A percentile compares a stretch with the other conserved stretches of the same genome.
Evolutionary conservation across 2,888 invertebrate genomes (phyloP).

Genomic region (Odontocolon sp.): DNA sequence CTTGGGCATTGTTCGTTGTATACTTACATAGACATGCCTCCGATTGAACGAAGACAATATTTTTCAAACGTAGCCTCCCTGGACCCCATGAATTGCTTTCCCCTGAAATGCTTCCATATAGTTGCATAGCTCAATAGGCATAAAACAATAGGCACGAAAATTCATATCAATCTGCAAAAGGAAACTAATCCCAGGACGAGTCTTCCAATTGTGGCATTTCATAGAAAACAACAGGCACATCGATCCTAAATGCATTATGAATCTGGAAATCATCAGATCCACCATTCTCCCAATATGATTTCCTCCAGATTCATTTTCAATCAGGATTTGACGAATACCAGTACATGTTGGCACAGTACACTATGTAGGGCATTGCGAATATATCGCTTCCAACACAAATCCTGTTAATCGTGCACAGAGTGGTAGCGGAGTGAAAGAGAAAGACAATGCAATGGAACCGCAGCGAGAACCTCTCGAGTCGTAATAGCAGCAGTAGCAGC

Average conservation of each 20-base stretch:
- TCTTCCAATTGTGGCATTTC: too few relatives aligned
- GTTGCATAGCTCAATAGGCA: conserved; percentile 38
- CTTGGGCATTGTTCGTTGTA: background rate
- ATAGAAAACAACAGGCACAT: too few relatives aligned
- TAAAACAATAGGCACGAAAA: too few relatives aligned
- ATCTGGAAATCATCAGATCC: too few relatives aligned
- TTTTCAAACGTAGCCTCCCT: conserved; percentile 53
- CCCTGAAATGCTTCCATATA: conserved; percentile 13
- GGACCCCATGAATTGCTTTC: conserved; percentile 47
- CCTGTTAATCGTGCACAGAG: conserved; percentile 26
- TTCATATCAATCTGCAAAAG: too few relatives aligned
- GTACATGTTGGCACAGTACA: too few relatives aligned
- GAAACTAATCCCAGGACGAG: too few relatives aligned
- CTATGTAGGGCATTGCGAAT: conserved; percentile 54
- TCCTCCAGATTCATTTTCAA: too few relatives aligned
- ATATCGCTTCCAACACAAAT: conserved; percentile 33
- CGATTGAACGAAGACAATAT: conserved; percentile 35
- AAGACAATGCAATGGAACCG: conserved; percentile 36
- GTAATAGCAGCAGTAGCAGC: conserved; percentile 26
- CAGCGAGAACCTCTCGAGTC: conserved; percentile 32
- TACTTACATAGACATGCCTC: conserved; percentile 10
- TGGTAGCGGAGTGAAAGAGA: conserved; percentile 7
- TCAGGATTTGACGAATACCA: too few relatives aligned
- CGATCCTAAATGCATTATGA: too few relatives aligned
- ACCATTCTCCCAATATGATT: too few relatives aligned